Conservation (phyloP, 1,140 invertebrate genomes). For the Gonatopus flavifemur region DNA sequence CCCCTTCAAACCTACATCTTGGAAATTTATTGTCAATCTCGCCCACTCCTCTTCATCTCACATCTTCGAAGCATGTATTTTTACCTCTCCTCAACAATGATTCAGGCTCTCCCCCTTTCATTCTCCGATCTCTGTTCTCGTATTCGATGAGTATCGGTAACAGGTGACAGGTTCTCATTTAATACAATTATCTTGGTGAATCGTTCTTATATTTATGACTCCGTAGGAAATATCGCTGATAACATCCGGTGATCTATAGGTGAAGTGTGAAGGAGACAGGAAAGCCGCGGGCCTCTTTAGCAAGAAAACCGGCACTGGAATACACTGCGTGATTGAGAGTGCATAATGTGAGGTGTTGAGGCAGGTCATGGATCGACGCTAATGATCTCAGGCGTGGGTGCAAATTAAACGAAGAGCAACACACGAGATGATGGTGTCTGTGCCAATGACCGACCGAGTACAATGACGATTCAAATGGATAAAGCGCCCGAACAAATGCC, state of each 20-base stretch:
- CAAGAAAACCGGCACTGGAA: conserved; percentile 20
- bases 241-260: conserved; percentile 5
- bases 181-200: conserved; percentile 52
- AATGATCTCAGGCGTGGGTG: conserved; percentile 51
- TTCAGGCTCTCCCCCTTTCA: neutral
- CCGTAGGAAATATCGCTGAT: conserved; percentile 34
- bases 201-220: conserved; percentile 48
- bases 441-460: neutral
- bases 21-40: neutral
- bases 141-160: conserved; percentile 5
- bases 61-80: neutral
- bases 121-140: neutral
- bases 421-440: neutral
- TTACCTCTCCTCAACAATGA: too few species aligned
- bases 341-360: conserved; percentile 52
- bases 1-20: too few species aligned
- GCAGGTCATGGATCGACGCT: conserved; percentile 37
- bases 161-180: conserved; percentile 47
- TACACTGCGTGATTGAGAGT: conserved; percentile 45
- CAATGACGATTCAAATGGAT: neutral
- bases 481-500: too few species aligned
- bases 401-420: conserved; percentile 42
- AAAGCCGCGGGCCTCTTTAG: conserved; percentile 13
- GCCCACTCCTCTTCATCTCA: neutral
- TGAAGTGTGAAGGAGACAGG: neutral